Evolutionary conservation across 2,797 vertebrate species (phyloP), one percentile per base, ranked within the genome.

Genomic region (Argentina silus): DNA sequence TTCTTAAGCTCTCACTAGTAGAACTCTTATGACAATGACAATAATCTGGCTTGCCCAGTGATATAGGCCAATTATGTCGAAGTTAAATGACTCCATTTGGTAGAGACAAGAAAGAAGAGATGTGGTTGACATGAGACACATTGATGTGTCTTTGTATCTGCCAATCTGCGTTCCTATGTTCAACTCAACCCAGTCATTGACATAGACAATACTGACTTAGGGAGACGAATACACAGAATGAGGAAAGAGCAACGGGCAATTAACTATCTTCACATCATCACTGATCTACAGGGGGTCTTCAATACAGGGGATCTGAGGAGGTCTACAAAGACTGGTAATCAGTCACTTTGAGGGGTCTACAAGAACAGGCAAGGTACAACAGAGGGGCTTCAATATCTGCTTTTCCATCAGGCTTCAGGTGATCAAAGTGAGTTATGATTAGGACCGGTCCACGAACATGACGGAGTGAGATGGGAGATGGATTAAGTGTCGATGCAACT

Each of bases 231-330:
- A 51, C 7, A 51, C 50, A 51, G 15, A 3, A 14, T 51, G 10
- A 51, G 15, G 9, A 51, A 15, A 51, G 50, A 51, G 11, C 11
- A 64, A 17, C 27, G 14, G 23, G 23, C 72, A 74, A 78, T 74
- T 44, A 67, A 45, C 56, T 74, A 43, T 50, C 45, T 53, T 74
- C 57, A 56, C 21, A 70, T 72, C 45, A 64, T 81, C 74, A 67
- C 0, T 19, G 45, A 72, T 69, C 77, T 42, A 69, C 78, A 75
- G 82, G 65, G 14, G 47, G 21, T 51, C 66, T 8, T 23, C 23
- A 15, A 67, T 21, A 67, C 66, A 67, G 53, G 57, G n/a, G 9
- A 27, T 12, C 27, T 19, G 27, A 65, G 36, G 17, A 27, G 21
- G 51, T 53, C 48, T 45, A 51, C 43, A 61, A 10, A 27, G 19